These are phyloP conservation scores for Galbula dea DNA, from an alignment of 2,113 vertebrate species.

Conservation along the genomic window DNA sequence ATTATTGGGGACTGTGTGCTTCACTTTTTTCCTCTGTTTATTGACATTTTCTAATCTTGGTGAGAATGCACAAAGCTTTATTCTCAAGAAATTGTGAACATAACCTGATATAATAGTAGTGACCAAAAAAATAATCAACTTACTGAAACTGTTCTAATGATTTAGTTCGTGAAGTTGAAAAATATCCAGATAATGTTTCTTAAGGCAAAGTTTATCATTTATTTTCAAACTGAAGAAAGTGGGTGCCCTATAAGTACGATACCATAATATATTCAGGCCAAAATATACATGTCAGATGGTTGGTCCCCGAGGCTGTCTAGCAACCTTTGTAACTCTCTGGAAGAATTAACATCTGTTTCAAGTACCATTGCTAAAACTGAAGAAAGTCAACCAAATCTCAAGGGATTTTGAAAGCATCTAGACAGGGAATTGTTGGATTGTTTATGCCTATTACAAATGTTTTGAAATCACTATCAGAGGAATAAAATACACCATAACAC, in stretches of 20 bases:
- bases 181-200: not conserved
- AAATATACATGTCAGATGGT: not conserved
- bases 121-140: not conserved
- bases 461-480: not conserved
- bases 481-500: not conserved
- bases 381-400: not conserved
- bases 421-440: not conserved
- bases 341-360: conserved; percentile 24
- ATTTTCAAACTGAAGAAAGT: not conserved
- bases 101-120: not conserved
- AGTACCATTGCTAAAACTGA: not conserved
- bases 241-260: not conserved
- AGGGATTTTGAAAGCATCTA: not conserved
- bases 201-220: not conserved
- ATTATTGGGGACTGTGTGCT: not conserved
- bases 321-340: not conserved
- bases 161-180: not conserved
- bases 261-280: not conserved
- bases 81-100: not conserved
- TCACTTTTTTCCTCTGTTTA: conserved; percentile 12
- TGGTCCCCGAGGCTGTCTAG: not conserved
- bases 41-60: not conserved
- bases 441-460: not conserved
- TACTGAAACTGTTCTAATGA: not conserved
- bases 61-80: not conserved